These are phyloP conservation scores for Odontocerum albicorne DNA, from an alignment of 2,888 invertebrate genomes.

Conservation along the genomic window DNA sequence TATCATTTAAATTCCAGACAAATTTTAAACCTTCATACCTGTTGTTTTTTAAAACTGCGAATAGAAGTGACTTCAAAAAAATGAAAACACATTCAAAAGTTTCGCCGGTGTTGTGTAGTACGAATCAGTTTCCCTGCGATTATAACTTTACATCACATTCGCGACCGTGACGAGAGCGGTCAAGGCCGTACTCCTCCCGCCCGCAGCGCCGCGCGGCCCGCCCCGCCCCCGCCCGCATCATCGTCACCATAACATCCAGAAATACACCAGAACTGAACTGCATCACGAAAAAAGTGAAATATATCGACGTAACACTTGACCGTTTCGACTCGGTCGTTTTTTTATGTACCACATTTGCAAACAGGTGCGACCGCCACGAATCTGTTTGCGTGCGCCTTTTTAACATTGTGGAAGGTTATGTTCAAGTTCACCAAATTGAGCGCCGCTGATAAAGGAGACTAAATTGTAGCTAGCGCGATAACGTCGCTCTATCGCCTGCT, in stretches of 20 bases:
- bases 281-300: not conserved
- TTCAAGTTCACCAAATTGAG: constrained; percentile 23
- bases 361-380: constrained; percentile 38
- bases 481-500: constrained; percentile 11
- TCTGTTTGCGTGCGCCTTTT: constrained; percentile 35
- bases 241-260: not conserved
- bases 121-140: too few species aligned
- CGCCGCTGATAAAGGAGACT: constrained; percentile 21
- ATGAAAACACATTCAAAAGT: too few species aligned
- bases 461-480: constrained; percentile 20
- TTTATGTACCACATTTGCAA: constrained; percentile 19
- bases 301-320: not conserved
- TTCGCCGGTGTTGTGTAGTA: too few species aligned
- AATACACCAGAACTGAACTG: not conserved
- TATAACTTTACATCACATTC: constrained; percentile 10
- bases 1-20: too few species aligned
- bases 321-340: not conserved
- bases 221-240: constrained; percentile 45
- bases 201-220: constrained; percentile 39
- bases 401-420: constrained; percentile 34
- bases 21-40: too few species aligned
- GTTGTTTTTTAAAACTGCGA: too few species aligned
- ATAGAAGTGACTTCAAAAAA: too few species aligned
- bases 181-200: constrained; percentile 20
- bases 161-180: constrained; percentile 27